These are phyloP conservation scores for Eurois occulta DNA, from an alignment of 2,888 invertebrate species.

Conservation along the genomic window DNA sequence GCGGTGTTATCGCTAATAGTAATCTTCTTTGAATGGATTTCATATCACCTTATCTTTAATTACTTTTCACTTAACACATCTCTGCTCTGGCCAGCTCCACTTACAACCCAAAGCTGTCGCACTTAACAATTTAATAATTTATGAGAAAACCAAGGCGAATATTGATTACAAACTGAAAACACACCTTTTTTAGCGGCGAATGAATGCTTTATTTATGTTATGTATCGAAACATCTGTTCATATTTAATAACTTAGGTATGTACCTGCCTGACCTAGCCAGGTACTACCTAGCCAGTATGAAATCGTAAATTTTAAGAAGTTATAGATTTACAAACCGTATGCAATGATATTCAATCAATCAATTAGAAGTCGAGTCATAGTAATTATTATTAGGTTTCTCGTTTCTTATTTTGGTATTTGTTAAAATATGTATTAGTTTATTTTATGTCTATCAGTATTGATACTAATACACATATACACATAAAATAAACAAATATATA, in stretches of 20 bases:
- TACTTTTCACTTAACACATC: neutral
- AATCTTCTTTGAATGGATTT: neutral
- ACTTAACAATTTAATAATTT: neutral
- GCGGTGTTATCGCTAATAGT: neutral
- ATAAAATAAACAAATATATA: too few relatives aligned
- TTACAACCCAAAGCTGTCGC: neutral
- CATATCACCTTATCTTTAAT: slow-evolving; percentile 1
- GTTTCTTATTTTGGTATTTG: too few relatives aligned
- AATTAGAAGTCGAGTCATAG: too few relatives aligned
- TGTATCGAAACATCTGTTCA: neutral
- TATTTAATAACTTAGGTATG: neutral
- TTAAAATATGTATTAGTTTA: too few relatives aligned
- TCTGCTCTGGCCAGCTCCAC: neutral
- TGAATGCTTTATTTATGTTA: neutral
- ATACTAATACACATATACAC: too few relatives aligned
- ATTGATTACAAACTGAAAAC: neutral
- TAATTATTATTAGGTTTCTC: too few relatives aligned
- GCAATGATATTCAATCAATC: too few relatives aligned
- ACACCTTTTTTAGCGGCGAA: too few relatives aligned
- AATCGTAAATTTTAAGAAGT: neutral
- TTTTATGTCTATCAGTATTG: too few relatives aligned
- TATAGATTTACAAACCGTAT: neutral
- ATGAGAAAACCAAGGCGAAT: neutral
- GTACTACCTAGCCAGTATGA: neutral
- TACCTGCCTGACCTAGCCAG: too few relatives aligned